Evolutionary conservation across 30 jellyfish, hydroid and myxozoan genomes (phyloP).

Genomic region (Nemopilema nomurai): DNA sequence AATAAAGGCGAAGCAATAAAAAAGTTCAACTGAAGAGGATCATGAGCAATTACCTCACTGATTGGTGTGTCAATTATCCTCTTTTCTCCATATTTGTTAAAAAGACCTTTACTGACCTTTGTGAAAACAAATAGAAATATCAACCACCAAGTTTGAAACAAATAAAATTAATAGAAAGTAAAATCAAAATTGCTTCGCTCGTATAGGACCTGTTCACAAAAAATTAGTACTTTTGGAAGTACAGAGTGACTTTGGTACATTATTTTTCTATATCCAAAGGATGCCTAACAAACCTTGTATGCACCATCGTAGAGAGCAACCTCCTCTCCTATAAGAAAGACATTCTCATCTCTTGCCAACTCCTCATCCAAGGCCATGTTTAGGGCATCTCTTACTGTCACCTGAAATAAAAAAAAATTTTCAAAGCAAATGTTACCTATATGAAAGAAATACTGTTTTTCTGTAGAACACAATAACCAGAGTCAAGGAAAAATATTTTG

Average conservation of each 20-base stretch:
- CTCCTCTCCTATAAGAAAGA: conserved; percentile 94
- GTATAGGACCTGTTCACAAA: too few relatives aligned
- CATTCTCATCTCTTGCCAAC: conserved; percentile 90
- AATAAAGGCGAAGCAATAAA: neutral
- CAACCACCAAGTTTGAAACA: neutral
- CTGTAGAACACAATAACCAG: neutral
- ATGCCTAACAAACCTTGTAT: conserved; percentile 65
- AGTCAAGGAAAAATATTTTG: neutral
- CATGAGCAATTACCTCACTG: conserved; percentile 71
- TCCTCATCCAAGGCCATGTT: conserved; percentile 99
- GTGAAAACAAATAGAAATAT: neutral
- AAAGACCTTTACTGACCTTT: conserved; percentile 94
- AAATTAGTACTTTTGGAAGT: too few relatives aligned
- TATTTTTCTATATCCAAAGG: neutral
- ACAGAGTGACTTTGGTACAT: too few relatives aligned
- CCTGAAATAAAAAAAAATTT: conserved; percentile 43
- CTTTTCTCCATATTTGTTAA: conserved; percentile 90
- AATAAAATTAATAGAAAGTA: too few relatives aligned
- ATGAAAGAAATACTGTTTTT: neutral
- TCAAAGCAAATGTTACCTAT: neutral
- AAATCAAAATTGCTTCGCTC: too few relatives aligned
- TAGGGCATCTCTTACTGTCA: conserved; percentile 96
- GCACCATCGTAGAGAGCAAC: conserved; percentile 99
- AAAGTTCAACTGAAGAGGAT: neutral
- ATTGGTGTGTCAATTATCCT: conserved; percentile 97